These are phyloP conservation scores for Myiotriccus ornatus DNA, from an alignment of 2,797 vertebrate genomes.

Conservation along the genomic window DNA sequence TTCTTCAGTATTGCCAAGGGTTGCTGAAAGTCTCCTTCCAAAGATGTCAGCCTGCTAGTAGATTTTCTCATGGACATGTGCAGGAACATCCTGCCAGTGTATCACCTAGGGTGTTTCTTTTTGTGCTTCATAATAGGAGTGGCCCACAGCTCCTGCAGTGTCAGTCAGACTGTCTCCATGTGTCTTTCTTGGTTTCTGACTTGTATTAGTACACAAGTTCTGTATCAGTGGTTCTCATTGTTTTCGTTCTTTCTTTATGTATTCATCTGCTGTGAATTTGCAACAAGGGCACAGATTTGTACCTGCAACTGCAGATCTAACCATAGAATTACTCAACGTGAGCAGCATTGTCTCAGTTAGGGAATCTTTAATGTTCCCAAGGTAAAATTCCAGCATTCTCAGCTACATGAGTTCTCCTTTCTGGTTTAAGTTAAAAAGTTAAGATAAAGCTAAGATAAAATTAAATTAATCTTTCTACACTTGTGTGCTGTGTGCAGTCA, in stretches of 20 bases:
- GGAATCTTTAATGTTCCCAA: not conserved
- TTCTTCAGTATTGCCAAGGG: not conserved
- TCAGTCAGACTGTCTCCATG: not conserved
- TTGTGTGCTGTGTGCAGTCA: not conserved
- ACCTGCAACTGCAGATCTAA: not conserved
- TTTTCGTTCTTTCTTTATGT: not conserved
- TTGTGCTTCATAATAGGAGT: not conserved
- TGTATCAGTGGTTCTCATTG: not conserved
- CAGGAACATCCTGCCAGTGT: not conserved
- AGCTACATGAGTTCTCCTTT: not conserved
- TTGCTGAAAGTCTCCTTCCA: not conserved
- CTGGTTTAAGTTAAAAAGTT: not conserved
- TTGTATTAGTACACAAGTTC: not conserved
- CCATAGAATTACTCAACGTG: not conserved
- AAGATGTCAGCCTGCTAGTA: not conserved
- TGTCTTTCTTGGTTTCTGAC: not conserved
- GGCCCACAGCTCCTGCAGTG: rapidly evolving
- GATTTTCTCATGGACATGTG: too few species aligned
- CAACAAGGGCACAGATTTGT: not conserved
- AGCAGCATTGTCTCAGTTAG: not conserved
- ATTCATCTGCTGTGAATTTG: not conserved
- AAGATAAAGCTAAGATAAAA: not conserved
- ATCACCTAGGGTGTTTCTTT: not conserved
- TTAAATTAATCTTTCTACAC: not conserved
- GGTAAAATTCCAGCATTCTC: not conserved